Conservation (phyloP, 30 jellyfish, hydroid and myxozoan species). For the Clytia hemisphaerica region DNA sequence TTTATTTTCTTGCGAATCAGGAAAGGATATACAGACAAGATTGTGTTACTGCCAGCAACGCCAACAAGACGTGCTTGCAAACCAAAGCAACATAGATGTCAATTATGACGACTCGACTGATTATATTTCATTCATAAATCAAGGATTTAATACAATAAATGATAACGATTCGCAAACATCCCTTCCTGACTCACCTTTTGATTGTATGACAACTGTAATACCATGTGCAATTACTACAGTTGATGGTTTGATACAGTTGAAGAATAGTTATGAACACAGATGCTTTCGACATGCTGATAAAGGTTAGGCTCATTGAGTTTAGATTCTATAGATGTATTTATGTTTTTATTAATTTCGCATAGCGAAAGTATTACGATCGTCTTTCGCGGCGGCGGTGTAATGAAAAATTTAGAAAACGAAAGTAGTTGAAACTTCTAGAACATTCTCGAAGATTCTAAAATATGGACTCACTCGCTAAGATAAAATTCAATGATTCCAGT, state of each 20-base stretch:
- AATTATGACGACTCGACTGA: background rate
- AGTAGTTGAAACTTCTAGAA: too few relatives aligned
- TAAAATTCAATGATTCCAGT: too few relatives aligned
- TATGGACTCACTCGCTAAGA: too few relatives aligned
- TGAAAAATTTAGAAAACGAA: too few relatives aligned
- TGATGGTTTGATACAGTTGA: background rate
- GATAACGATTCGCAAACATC: slow-evolving; percentile 23
- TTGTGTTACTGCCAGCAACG: background rate
- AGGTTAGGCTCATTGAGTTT: too few relatives aligned
- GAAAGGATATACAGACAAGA: background rate
- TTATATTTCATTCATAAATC: slow-evolving; percentile 19
- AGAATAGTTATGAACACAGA: slow-evolving; percentile 31
- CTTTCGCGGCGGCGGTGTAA: too few relatives aligned
- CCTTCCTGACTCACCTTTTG: slow-evolving; percentile 25
- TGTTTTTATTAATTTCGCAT: too few relatives aligned
- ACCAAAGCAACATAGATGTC: background rate
- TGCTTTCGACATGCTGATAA: slow-evolving; percentile 7
- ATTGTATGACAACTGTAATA: slow-evolving; percentile 30
- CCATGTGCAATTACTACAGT: background rate
- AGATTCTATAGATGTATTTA: too few relatives aligned
- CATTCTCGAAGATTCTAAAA: too few relatives aligned
- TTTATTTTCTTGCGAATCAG: background rate
- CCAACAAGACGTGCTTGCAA: background rate
- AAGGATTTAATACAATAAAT: slow-evolving; percentile 24
- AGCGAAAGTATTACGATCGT: too few relatives aligned